Percentiles rank a stretch among this genome's conserved stretches.
These are phyloP conservation scores for Myiothlypis coronata DNA, from an alignment of 2,797 vertebrate species.

Conservation along the genomic window DNA sequence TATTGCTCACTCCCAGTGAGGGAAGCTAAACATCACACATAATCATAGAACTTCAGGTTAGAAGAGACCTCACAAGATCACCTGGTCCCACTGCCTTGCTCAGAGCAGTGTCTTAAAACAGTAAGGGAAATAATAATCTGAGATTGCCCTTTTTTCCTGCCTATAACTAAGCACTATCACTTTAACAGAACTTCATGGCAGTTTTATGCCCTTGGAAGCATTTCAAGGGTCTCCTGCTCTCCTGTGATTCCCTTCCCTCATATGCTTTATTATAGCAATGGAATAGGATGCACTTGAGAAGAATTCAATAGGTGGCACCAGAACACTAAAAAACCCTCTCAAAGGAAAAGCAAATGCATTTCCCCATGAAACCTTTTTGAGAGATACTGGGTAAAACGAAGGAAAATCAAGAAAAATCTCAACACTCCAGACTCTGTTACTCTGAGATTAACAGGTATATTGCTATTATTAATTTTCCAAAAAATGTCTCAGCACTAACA, in stretches of 20 bases:
- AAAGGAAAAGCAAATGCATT: background rate
- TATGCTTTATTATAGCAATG: background rate
- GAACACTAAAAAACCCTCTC: slow-evolving; percentile 44
- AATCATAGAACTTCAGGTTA: background rate
- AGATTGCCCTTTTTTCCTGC: background rate
- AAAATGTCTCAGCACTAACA: background rate
- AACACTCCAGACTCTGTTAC: background rate
- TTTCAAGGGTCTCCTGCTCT: background rate
- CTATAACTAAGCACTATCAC: background rate
- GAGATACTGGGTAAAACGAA: background rate
- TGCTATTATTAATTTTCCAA: background rate
- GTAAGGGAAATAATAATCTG: background rate
- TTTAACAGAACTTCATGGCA: background rate
- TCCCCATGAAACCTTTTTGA: background rate
- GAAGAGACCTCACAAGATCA: background rate
- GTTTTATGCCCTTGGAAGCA: background rate
- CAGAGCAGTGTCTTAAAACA: background rate
- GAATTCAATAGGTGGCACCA: slow-evolving; percentile 75
- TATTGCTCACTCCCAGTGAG: background rate
- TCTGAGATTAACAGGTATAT: background rate
- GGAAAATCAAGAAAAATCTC: background rate
- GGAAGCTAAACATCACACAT: background rate
- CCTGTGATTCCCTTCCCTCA: background rate
- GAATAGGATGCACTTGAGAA: background rate
- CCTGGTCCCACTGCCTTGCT: background rate